A percentile compares a stretch with the other conserved stretches of the same genome.
Conservation (phyloP, 1,140 invertebrate species). For the Aleiodes sp. region DNA sequence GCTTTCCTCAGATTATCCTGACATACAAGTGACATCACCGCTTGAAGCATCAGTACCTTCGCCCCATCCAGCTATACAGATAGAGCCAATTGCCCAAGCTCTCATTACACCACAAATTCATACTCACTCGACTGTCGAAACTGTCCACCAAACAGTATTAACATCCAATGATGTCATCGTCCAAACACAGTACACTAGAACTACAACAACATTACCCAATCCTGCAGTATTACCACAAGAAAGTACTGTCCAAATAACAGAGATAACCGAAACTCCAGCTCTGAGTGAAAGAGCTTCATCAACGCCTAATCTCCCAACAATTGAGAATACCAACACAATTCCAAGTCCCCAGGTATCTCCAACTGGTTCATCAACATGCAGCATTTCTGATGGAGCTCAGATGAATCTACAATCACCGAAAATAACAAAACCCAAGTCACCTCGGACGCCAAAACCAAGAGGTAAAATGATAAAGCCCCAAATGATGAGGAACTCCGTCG, state of each 20-base stretch:
- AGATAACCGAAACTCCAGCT: slow-evolving; percentile 50
- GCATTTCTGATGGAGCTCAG: slow-evolving; percentile 36
- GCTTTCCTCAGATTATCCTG: slow-evolving; percentile 52
- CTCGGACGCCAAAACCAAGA: slow-evolving; percentile 47
- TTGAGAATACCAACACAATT: slow-evolving; percentile 39
- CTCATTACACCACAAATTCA: slow-evolving; percentile 60
- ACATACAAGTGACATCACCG: slow-evolving; percentile 57
- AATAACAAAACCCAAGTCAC: slow-evolving; percentile 50
- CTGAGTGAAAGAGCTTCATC: slow-evolving; percentile 36
- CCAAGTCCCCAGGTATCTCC: slow-evolving; percentile 47
- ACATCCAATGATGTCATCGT: slow-evolving; percentile 62
- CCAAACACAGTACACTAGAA: slow-evolving; percentile 61
- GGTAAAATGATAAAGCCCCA: slow-evolving; percentile 52
- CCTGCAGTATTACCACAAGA: slow-evolving; percentile 57
- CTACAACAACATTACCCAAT: slow-evolving; percentile 59
- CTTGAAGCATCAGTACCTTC: slow-evolving; percentile 58
- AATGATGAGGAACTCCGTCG: slow-evolving; percentile 46
- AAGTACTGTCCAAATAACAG: slow-evolving; percentile 57
- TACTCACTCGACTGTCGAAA: slow-evolving; percentile 59
- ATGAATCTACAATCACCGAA: slow-evolving; percentile 43
- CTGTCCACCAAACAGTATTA: slow-evolving; percentile 63
- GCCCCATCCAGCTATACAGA: slow-evolving; percentile 56
- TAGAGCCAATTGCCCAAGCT: slow-evolving; percentile 59
- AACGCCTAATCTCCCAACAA: slow-evolving; percentile 1
- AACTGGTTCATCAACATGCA: slow-evolving; percentile 39